These are phyloP conservation scores for Triplophysa rosa DNA, from an alignment of 2,113 vertebrate species.

Conservation along the genomic window DNA sequence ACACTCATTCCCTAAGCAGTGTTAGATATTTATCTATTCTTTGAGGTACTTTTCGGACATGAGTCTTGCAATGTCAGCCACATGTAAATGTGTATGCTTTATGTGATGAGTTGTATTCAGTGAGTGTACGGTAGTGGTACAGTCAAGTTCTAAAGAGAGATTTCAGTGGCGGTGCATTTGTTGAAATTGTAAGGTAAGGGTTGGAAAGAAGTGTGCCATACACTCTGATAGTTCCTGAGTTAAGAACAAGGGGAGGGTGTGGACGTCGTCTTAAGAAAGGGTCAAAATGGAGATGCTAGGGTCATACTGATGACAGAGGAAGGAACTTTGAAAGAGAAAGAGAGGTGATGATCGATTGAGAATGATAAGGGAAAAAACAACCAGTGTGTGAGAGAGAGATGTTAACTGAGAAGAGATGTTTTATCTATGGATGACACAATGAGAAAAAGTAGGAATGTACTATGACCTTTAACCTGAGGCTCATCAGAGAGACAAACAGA, in stretches of 20 bases:
- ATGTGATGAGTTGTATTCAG: background rate
- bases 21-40: constrained; percentile 61
- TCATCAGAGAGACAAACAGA: constrained; percentile 11
- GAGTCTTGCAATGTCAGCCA: too few relatives aligned
- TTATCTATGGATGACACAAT: constrained; percentile 27
- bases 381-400: constrained; percentile 26
- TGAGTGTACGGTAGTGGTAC: constrained; percentile 23
- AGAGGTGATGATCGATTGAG: constrained; percentile 41
- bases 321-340: constrained; percentile 42
- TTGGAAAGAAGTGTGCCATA: constrained; percentile 46
- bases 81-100: background rate
- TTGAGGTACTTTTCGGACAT: constrained; percentile 24
- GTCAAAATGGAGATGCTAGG: constrained; percentile 49
- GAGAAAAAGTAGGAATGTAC: constrained; percentile 35
- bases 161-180: constrained; percentile 30
- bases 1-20: constrained; percentile 17
- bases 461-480: constrained; percentile 52
- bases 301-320: constrained; percentile 56
- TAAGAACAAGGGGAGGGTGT: constrained; percentile 29
- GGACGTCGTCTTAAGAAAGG: background rate
- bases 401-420: constrained; percentile 23
- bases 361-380: constrained; percentile 38
- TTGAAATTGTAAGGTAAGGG: constrained; percentile 44
- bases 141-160: background rate
- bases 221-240: constrained; percentile 43